Conservation (phyloP, 2,888 invertebrate species). For the Pollenia griseotomentosa region DNA sequence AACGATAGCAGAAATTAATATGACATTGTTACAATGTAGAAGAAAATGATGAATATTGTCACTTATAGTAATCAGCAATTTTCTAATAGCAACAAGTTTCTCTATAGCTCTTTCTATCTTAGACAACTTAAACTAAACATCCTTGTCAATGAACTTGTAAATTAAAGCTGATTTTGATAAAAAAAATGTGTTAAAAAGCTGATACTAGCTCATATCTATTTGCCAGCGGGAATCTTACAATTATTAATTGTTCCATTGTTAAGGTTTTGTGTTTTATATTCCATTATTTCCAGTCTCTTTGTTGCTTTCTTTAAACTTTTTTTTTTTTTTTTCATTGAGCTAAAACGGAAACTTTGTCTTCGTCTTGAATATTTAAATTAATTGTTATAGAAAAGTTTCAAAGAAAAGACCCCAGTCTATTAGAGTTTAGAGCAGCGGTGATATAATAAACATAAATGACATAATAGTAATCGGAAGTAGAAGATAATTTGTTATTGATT, state of each 20-base stretch:
- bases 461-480: slow-evolving; percentile 65
- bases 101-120: not conserved
- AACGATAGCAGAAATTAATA: not conserved
- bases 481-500: slow-evolving; percentile 18
- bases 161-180: not conserved
- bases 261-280: slow-evolving; percentile 15
- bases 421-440: not conserved
- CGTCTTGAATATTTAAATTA: slow-evolving; percentile 45
- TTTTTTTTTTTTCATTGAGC: slow-evolving; percentile 16
- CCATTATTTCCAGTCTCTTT: not conserved
- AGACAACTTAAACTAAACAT: slow-evolving; percentile 1
- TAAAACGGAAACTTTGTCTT: slow-evolving; percentile 63
- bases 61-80: not conserved
- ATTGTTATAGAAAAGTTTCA: not conserved
- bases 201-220: not conserved
- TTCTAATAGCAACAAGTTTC: slow-evolving; percentile 17
- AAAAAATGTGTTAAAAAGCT: not conserved
- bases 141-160: slow-evolving; percentile 57
- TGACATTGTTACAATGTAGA: not conserved
- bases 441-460: slow-evolving; percentile 19
- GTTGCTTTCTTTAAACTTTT: not conserved
- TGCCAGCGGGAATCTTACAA: slow-evolving; percentile 5
- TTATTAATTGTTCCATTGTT: slow-evolving; percentile 12
- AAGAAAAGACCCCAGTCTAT: not conserved
- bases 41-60: not conserved